phyloP scores from a whole-genome alignment of 2,888 invertebrate genomes.

The Leucozona laternaria region DNA sequence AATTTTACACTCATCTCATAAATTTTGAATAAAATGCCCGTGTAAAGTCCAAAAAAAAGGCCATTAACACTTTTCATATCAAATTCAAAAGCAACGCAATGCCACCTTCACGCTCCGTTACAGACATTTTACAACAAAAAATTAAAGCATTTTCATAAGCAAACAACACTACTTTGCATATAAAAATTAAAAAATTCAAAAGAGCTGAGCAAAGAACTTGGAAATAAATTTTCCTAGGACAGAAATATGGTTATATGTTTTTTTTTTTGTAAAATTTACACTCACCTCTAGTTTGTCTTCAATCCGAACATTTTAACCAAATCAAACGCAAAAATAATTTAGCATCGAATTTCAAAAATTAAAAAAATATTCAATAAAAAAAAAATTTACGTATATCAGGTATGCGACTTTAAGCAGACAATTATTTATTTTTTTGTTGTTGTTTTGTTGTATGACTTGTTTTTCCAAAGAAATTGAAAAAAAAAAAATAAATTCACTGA shows the following conservation, averaged over 20 bases:
- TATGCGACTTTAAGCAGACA: slow-evolving; percentile 59
- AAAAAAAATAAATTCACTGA: slow-evolving; percentile 51
- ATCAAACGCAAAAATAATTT: slow-evolving; percentile 39
- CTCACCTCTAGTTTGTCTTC: slow-evolving; percentile 61
- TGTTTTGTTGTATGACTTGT: slow-evolving; percentile 19
- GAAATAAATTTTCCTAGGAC: background rate
- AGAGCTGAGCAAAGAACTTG: slow-evolving; percentile 12
- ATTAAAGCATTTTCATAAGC: background rate
- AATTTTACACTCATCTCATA: background rate
- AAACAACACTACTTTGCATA: background rate
- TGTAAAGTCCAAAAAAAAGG: slow-evolving; percentile 63
- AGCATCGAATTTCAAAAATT: slow-evolving; percentile 33
- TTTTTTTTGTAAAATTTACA: slow-evolving; percentile 1
- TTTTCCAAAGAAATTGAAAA: background rate
- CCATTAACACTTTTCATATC: slow-evolving; percentile 21
- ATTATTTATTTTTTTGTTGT: slow-evolving; percentile 20
- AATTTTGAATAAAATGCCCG: slow-evolving; percentile 4
- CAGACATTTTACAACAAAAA: slow-evolving; percentile 75
- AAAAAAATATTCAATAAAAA: slow-evolving; percentile 5
- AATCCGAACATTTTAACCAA: slow-evolving; percentile 44
- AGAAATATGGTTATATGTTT: background rate
- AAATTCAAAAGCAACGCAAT: slow-evolving; percentile 5
- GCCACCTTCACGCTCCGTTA: slow-evolving; percentile 24
- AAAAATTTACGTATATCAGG: slow-evolving; percentile 76
- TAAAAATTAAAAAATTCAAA: background rate